Base-by-base conservation (phyloP, 1,140 invertebrate species). In the Zaprionus gabonicus region DNA sequence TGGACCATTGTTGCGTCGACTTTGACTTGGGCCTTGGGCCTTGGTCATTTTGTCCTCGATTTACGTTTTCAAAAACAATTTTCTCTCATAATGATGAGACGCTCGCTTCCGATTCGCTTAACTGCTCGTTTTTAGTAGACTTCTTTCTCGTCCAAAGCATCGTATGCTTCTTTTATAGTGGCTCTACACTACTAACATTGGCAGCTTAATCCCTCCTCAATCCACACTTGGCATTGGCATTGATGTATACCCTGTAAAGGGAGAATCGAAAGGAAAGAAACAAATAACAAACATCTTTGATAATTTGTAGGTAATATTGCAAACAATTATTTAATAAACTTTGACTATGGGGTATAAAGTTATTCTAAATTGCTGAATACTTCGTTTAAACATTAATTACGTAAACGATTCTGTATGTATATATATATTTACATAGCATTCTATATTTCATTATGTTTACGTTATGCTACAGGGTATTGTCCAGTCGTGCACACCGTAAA, bases 11-110 rank as follows among this genome's bases (percentile, higher is more conserved):
- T 56, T 76, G 67, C 71, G 78, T 71, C 78, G 74, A 71, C 71
- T 78, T 67, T 75, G 68, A 71, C 66, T 75, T 63, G 23, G 23
- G 74, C 82, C 71, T 64, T 44, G 68, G 78, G 82, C 82, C 67
- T 72, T 85, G 82, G 75, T 85, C 78, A 85, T 79, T 81, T 85
- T 76, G 78, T 79, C 68, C 77, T 79, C 82, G 82, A 85, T 85
- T 81, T 85, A 81, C 81, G 80, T 78, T 84, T 85, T 84, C 74
- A 69, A 85, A 85, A 85, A 78, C 82, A 85, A 81, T 84, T 85
- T 81, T 71, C 74, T 78, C 58, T 65, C 60, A 72, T 84, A 84
- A 84, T 84, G 78, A 78, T 84, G 78, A 71, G 64, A 36, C 55
- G 71, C 59, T 73, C 49, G 64, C 78, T 75, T 82, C 76, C 78